Evolutionary conservation across 1,140 invertebrate species (phyloP).

Genomic region (Drosophila pseudoananassae): DNA sequence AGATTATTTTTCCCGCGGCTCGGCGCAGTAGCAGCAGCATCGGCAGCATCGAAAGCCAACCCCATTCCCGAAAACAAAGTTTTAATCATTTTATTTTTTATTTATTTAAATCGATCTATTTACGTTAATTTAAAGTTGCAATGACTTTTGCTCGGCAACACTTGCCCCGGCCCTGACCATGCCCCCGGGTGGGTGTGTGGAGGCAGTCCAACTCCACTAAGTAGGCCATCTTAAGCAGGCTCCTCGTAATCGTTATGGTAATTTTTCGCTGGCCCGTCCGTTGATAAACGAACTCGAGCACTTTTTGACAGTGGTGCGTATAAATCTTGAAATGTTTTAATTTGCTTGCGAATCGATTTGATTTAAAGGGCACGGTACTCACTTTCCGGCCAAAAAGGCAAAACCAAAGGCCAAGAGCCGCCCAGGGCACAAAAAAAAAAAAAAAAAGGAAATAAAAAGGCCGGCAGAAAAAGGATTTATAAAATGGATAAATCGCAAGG

Average conservation of each 20-base stretch:
- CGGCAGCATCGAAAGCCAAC: constrained; percentile 14
- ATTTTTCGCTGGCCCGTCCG: neutral
- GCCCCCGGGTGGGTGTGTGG: no score
- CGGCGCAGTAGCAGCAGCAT: constrained; percentile 9
- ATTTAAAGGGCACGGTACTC: constrained; percentile 65
- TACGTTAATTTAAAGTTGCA: neutral
- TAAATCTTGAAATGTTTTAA: constrained; percentile 84
- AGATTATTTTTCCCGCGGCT: constrained; percentile 45
- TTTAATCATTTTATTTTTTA: neutral
- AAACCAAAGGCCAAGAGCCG: neutral
- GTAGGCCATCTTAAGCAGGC: no score
- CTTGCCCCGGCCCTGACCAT: no score
- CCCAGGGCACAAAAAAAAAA: constrained; percentile 11
- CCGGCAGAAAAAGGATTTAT: constrained; percentile 5
- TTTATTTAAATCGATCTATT: neutral
- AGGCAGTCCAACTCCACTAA: no score
- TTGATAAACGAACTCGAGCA: constrained; percentile 75
- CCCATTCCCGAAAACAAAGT: constrained; percentile 3
- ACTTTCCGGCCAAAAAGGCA: constrained; percentile 1
- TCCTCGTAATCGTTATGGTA: no score
- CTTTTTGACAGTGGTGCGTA: constrained; percentile 83
- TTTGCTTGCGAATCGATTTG: constrained; percentile 84
- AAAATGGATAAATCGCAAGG: constrained; percentile 28
- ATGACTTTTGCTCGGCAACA: neutral
- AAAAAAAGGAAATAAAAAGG: constrained; percentile 12